A percentile compares a stretch with the other conserved stretches of the same genome.
Evolutionary conservation across 1,140 invertebrate genomes (phyloP).

Genomic region (Atopsyche davidsoni): DNA sequence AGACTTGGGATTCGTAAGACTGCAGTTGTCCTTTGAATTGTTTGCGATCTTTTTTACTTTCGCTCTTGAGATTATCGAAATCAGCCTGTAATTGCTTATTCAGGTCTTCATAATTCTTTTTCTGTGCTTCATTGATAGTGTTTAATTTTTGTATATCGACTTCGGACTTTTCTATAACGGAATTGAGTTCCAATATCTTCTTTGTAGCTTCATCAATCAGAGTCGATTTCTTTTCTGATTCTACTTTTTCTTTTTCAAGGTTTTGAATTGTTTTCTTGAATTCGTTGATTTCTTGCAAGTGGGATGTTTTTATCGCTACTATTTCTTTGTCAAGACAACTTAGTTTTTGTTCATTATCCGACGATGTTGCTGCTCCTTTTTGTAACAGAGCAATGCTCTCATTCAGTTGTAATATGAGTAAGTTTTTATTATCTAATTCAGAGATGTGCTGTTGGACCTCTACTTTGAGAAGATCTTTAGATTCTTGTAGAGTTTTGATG

Average conservation of each 20-base stretch:
- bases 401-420: slow-evolving; percentile 13
- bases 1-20: slow-evolving; percentile 40
- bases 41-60: slow-evolving; percentile 39
- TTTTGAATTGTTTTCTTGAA: slow-evolving; percentile 38
- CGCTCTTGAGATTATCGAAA: slow-evolving; percentile 43
- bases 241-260: slow-evolving; percentile 46
- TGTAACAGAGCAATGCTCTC: slow-evolving; percentile 8
- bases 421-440: slow-evolving; percentile 20
- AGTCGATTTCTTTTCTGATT: slow-evolving; percentile 45
- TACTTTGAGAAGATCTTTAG: slow-evolving; percentile 42
- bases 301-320: slow-evolving; percentile 56
- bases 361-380: slow-evolving; percentile 4
- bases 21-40: slow-evolving; percentile 39
- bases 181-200: slow-evolving; percentile 45
- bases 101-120: slow-evolving; percentile 44
- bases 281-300: slow-evolving; percentile 33
- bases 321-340: slow-evolving; percentile 39
- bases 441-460: slow-evolving; percentile 11
- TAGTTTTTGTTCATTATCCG: slow-evolving; percentile 11
- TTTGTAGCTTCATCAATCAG: slow-evolving; percentile 47
- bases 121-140: slow-evolving; percentile 43
- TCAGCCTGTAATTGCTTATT: slow-evolving; percentile 43
- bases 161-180: slow-evolving; percentile 41
- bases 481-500: slow-evolving; percentile 36
- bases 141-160: slow-evolving; percentile 43